A percentile compares a stretch with the other conserved stretches of the same genome.
These are phyloP conservation scores for Mamestra configurata DNA, from an alignment of 1,140 invertebrate species.

Conservation along the genomic window DNA sequence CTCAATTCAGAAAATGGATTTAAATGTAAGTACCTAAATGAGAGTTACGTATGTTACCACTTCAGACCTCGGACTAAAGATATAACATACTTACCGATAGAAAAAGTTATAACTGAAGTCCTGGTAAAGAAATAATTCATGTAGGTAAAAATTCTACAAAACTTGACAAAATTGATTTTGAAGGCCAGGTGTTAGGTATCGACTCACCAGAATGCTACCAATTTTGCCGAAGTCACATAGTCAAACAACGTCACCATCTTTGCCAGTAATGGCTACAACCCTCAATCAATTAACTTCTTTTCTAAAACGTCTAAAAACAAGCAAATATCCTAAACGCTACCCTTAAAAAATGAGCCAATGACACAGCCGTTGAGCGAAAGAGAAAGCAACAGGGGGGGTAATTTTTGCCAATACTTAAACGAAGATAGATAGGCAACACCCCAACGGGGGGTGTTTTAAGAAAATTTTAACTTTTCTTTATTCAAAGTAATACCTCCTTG, in stretches of 20 bases:
- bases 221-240: too few relatives aligned
- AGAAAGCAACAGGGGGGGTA: slow-evolving; percentile 68
- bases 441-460: slow-evolving; percentile 73
- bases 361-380: slow-evolving; percentile 67
- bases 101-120: too few relatives aligned
- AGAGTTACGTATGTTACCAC: too few relatives aligned
- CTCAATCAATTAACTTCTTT: neutral
- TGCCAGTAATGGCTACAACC: neutral
- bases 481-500: slow-evolving; percentile 67
- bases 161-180: too few relatives aligned
- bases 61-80: too few relatives aligned
- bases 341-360: slow-evolving; percentile 69
- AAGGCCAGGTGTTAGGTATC: neutral
- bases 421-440: slow-evolving; percentile 81
- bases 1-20: too few relatives aligned
- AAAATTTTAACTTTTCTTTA: slow-evolving; percentile 87
- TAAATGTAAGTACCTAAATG: too few relatives aligned
- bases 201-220: too few relatives aligned
- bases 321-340: slow-evolving; percentile 2
- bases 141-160: too few relatives aligned
- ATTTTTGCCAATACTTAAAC: slow-evolving; percentile 86
- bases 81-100: too few relatives aligned
- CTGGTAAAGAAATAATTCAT: too few relatives aligned
- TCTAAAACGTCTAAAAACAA: slow-evolving; percentile 6
- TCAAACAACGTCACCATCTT: too few relatives aligned